Evolutionary conservation across 2,797 vertebrate genomes (phyloP).

Genomic region (Arrhamphus sclerolepis): DNA sequence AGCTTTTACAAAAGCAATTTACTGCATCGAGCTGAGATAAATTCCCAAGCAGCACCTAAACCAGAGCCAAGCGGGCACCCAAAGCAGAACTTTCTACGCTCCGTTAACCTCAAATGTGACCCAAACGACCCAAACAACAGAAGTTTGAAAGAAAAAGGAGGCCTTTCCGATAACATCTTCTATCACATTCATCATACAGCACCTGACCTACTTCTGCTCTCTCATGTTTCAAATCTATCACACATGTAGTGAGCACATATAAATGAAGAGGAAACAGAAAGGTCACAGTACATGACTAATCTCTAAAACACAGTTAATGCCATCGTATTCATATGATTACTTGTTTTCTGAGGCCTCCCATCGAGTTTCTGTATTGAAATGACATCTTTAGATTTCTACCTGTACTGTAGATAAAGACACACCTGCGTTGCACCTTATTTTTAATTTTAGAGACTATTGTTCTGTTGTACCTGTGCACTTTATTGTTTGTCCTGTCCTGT

Average conservation of each 20-base stretch:
- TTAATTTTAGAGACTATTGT: too few relatives aligned
- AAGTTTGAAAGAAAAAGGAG: conserved; percentile 19
- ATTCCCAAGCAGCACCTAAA: conserved; percentile 1
- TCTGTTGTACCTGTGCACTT: too few relatives aligned
- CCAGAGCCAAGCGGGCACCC: background rate
- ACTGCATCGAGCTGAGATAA: background rate
- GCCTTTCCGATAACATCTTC: conserved; percentile 37
- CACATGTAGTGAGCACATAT: conserved; percentile 6
- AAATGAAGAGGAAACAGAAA: background rate
- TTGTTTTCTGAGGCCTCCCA: background rate
- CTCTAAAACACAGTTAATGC: background rate
- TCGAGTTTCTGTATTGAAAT: background rate
- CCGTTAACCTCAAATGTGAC: background rate
- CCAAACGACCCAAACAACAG: conserved; percentile 16
- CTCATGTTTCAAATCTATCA: conserved; percentile 32
- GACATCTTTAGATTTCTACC: background rate
- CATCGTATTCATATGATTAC: background rate
- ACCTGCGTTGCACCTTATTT: too few relatives aligned
- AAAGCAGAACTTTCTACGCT: background rate
- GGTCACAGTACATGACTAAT: background rate
- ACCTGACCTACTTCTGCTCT: conserved; percentile 30
- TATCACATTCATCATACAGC: conserved; percentile 28
- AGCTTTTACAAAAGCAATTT: conserved; percentile 3
- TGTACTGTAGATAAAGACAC: too few relatives aligned
- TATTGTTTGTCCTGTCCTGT: too few relatives aligned